Base-by-base conservation (phyloP, 2,888 invertebrate species). In the Vanessa cardui region DNA sequence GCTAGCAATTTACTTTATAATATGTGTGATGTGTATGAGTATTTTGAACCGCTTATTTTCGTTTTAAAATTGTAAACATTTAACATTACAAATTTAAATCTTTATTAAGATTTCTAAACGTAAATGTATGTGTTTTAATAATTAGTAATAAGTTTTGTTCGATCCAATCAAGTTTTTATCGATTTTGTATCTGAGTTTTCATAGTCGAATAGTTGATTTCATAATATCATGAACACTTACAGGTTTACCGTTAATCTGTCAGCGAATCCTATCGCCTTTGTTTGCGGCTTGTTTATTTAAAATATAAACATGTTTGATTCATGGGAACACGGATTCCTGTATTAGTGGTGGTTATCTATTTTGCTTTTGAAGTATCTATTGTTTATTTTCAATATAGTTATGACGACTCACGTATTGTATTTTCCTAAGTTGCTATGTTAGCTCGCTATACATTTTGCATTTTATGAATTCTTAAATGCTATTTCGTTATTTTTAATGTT, bases 281-380 rank as follows among this genome's bases (percentile, higher is more conserved):
- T 84, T 82, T 80, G 79, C 81, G 77, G 9, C 18, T 79, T 80
- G 77, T 85, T 84, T 84, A 77, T 84, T 79, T 77, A 75, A 78
- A 77, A 76, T 78, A 81, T 82, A 83, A 77, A 63, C 62, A 63
- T 58, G 52, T 74, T 75, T 76, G 73, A 76, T 76, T 76, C 72
- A 76, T 74, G 59, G 46, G 63, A 33, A 72, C 31, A 31, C n/a
- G 39, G 5, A 39, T 56, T 56, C 18, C 18, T 18, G 20, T 56
- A 33, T 56, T 39, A 54, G 16, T n/a, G 16, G 26, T 31, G 7
- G 52, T 6, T 31, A 54, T 54, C n/a, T 54, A 31, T 54, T 54
- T 54, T 31, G 15, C 5, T 26, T 21, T 21, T 16, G n/a, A 31
- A 31, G n/a, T n/a, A n/a, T n/a, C 7, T 26, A 7, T 26, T 16